Conservation (phyloP, 2,797 vertebrate species). For the Varecia variegata region DNA sequence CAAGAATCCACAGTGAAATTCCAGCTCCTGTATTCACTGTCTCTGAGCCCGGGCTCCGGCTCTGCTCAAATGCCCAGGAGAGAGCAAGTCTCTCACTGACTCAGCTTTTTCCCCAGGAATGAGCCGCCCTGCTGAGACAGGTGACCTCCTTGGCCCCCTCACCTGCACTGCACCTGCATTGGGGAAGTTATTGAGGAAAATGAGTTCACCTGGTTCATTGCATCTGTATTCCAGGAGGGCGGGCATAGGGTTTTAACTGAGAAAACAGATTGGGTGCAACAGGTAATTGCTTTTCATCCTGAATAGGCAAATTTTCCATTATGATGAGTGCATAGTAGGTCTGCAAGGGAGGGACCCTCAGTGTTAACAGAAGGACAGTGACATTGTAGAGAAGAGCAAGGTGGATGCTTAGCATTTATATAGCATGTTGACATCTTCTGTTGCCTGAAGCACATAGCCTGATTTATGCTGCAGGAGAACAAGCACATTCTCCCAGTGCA, state of each 20-base stretch:
- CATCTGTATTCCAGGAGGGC: not conserved
- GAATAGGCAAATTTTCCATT: not conserved
- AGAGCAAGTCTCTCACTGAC: not conserved
- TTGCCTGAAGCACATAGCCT: not conserved
- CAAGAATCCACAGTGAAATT: not conserved
- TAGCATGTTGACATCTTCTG: not conserved
- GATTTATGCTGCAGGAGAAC: not conserved
- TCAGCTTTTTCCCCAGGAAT: not conserved
- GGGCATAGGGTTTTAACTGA: not conserved
- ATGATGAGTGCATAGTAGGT: not conserved
- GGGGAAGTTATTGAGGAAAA: not conserved
- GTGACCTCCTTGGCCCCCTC: not conserved
- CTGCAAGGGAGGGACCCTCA: not conserved
- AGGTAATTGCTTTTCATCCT: not conserved
- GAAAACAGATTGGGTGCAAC: not conserved
- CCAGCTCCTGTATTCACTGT: not conserved
- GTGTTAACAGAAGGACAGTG: not conserved
- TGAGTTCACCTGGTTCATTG: not conserved
- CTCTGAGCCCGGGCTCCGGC: rapidly evolving
- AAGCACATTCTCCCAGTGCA: not conserved
- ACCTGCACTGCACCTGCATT: rapidly evolving
- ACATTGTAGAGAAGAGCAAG: not conserved
- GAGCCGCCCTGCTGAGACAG: rapidly evolving
- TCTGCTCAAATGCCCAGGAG: not conserved
- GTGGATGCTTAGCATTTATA: not conserved